Evolutionary conservation across 2,797 vertebrate genomes (phyloP).

Genomic region (Catostomus latipinnis): DNA sequence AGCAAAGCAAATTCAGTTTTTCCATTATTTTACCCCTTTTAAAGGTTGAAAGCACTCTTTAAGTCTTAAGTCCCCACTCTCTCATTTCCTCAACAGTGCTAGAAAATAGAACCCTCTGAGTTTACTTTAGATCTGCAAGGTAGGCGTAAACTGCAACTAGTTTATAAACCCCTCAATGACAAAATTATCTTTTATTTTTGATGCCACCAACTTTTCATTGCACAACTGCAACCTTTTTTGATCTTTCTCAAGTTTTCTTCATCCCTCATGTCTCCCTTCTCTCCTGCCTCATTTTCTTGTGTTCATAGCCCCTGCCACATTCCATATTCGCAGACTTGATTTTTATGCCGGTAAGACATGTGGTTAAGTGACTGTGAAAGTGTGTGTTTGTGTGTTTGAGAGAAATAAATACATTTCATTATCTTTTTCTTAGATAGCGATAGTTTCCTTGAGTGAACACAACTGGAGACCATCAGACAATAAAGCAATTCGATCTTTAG

Average conservation of each 20-base stretch:
- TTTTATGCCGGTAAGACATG: slow-evolving; percentile 75
- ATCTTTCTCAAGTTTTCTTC: slow-evolving; percentile 28
- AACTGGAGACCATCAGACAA: not conserved
- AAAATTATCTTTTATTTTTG: not conserved
- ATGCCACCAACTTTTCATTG: slow-evolving; percentile 3
- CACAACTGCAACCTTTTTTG: slow-evolving; percentile 27
- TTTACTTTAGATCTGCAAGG: slow-evolving; percentile 8
- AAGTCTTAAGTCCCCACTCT: not conserved
- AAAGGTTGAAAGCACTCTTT: slow-evolving; percentile 9
- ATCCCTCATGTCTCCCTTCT: slow-evolving; percentile 10
- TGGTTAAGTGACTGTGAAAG: slow-evolving; percentile 17
- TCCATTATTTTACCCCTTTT: not conserved
- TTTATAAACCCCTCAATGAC: not conserved
- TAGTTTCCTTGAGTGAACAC: not conserved
- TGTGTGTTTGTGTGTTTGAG: slow-evolving; percentile 28
- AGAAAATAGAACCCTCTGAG: slow-evolving; percentile 22
- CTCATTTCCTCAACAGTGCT: slow-evolving; percentile 1
- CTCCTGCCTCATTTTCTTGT: slow-evolving; percentile 34
- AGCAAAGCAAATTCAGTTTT: slow-evolving; percentile 7
- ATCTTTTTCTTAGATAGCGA: not conserved
- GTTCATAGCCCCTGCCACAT: slow-evolving; percentile 72
- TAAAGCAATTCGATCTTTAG: not conserved
- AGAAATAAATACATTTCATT: slow-evolving; percentile 8
- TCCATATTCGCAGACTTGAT: slow-evolving; percentile 73
- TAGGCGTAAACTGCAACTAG: not conserved